Base-by-base conservation (phyloP, 2,113 vertebrate species). In the Neogobius melanostomus region DNA sequence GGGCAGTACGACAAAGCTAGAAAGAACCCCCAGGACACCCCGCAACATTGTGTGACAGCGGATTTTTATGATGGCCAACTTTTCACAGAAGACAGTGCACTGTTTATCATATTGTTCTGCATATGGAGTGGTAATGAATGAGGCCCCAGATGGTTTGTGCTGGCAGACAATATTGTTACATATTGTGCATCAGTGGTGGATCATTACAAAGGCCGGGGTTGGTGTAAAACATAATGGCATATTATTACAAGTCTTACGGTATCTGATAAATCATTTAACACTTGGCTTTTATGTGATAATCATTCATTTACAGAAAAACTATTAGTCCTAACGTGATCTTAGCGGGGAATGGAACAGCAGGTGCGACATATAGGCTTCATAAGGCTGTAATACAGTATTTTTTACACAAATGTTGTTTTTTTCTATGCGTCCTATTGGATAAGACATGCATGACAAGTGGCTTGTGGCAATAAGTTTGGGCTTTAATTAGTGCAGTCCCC, bases 401-500 rank as follows among this genome's bases (percentile, higher is more conserved):
- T 69, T 2, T 62, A 8, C 64, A 28, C 11, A 44, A 36, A 21
- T 63, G 62, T 28, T 15, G 49, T 50, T 36, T 15, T 79, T 69
- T 56, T 15, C 59, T 57, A 14, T 49, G 48, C 16, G 36, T 68
- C 46, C 53, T 43, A 45, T 28, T 56, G 17, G 42, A 3, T 49
- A 21, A 64, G 53, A 62, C 17, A 78, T 45, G 28, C 17, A 43
- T 42, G 14, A n/a, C 56, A 42, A 7, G 59, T 61, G 14, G 8
- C 56, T 61, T 44, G 14, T 4, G 15, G 15, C 44, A 60, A 47
- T 17, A 11, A 8, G 48, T 12, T 60, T 61, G 15, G 46, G 15
- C 28, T 71, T 52, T 75, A 72, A 79, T 52, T 75, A 75, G 77
- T 79, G 42, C 59, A 53, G 21, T 21, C 69, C 64, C 63, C 5